These are phyloP conservation scores for Pseudomyrmex concolor DNA, from an alignment of 1,140 invertebrate genomes.

Conservation along the genomic window DNA sequence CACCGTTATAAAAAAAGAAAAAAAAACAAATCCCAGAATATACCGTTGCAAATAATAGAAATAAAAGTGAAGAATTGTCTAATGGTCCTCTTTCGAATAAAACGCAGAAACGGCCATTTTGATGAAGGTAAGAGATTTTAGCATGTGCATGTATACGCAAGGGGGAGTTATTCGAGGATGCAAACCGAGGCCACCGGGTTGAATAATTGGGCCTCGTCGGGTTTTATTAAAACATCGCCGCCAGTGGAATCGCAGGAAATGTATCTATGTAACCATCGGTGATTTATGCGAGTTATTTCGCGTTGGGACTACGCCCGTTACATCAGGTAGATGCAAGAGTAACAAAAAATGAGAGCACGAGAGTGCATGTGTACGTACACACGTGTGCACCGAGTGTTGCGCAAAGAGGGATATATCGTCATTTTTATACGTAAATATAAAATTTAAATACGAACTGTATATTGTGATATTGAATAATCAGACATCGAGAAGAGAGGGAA, in stretches of 20 bases:
- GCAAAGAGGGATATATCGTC: constrained; percentile 18
- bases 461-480: background rate
- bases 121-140: constrained; percentile 32
- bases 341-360: constrained; percentile 62
- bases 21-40: constrained; percentile 11
- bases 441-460: constrained; percentile 5
- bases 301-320: constrained; percentile 66
- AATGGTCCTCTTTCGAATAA: constrained; percentile 24
- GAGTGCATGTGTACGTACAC: background rate
- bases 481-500: background rate
- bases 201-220: constrained; percentile 73
- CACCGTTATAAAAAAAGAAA: constrained; percentile 22
- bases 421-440: constrained; percentile 19
- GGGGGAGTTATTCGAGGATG: constrained; percentile 34
- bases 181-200: constrained; percentile 59
- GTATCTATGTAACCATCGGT: constrained; percentile 74
- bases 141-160: background rate
- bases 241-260: constrained; percentile 69
- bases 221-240: constrained; percentile 76
- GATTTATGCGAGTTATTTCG: constrained; percentile 76
- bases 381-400: background rate
- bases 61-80: constrained; percentile 44
- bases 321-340: constrained; percentile 60
- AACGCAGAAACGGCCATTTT: constrained; percentile 39
- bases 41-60: constrained; percentile 13